Conservation (phyloP, 2,888 invertebrate genomes). For the Sinodicranocentrus sp. region DNA sequence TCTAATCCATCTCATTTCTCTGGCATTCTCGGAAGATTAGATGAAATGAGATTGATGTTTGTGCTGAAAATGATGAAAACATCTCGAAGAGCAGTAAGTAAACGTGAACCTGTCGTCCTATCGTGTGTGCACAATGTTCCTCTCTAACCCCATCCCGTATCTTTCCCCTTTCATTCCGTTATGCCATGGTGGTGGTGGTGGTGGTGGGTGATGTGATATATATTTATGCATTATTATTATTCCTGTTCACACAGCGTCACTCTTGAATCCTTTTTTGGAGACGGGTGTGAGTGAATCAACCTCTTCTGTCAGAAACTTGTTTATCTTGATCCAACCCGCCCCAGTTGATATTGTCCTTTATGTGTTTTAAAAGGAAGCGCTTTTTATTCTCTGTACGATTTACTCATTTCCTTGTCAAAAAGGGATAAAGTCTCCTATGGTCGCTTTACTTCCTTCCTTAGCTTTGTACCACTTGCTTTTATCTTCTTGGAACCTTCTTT, state of each 20-base stretch:
- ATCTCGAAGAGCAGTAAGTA: constrained; percentile 1
- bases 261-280: neutral
- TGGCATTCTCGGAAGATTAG: constrained; percentile 56
- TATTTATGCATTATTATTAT: constrained; percentile 55
- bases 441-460: constrained; percentile 25
- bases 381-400: neutral
- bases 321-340: constrained; percentile 26
- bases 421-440: constrained; percentile 33
- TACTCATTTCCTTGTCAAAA: constrained; percentile 48
- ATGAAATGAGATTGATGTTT: constrained; percentile 64
- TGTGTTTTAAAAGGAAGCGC: neutral
- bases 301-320: constrained; percentile 22
- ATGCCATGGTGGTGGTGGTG: constrained; percentile 24
- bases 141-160: neutral
- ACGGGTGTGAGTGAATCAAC: constrained; percentile 25
- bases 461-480: neutral
- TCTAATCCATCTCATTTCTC: constrained; percentile 62
- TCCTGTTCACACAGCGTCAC: constrained; percentile 12
- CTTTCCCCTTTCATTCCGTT: constrained; percentile 23
- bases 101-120: neutral
- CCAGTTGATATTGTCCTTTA: neutral
- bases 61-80: constrained; percentile 61
- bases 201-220: constrained; percentile 16
- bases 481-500: neutral
- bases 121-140: neutral